Percentiles rank a stretch among this genome's conserved stretches.
Evolutionary conservation across 1,140 invertebrate genomes (phyloP).

Genomic region (Sminthurinus signatus): DNA sequence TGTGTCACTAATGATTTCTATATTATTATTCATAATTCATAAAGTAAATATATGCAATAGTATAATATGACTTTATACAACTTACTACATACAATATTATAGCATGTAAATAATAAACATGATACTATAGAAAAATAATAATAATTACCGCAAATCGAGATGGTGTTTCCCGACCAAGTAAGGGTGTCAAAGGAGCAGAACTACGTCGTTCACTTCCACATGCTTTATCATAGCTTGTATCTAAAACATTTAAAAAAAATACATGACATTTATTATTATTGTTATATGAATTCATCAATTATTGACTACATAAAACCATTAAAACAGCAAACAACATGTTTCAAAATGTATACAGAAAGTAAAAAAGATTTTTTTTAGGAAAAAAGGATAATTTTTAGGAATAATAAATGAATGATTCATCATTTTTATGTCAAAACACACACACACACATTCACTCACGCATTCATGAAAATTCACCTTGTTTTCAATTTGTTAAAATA

Average conservation of each 20-base stretch:
- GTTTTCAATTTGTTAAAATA: too few relatives aligned
- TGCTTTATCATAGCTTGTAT: slow-evolving; percentile 83
- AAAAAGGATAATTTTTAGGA: too few relatives aligned
- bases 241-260: slow-evolving; percentile 54
- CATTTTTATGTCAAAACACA: too few relatives aligned
- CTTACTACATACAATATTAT: not conserved
- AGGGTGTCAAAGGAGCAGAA: slow-evolving; percentile 72
- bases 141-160: slow-evolving; percentile 61
- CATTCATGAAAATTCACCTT: too few relatives aligned
- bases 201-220: slow-evolving; percentile 59
- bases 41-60: too few relatives aligned
- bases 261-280: slow-evolving; percentile 2
- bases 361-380: too few relatives aligned
- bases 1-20: not conserved
- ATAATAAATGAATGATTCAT: too few relatives aligned
- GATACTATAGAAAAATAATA: not conserved
- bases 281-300: too few relatives aligned
- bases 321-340: not conserved
- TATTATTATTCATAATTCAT: not conserved
- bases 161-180: slow-evolving; percentile 59
- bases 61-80: not conserved
- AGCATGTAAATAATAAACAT: not conserved
- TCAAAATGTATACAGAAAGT: too few relatives aligned
- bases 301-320: not conserved
- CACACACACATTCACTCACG: too few relatives aligned